Evolutionary conservation across 1,140 invertebrate species (phyloP).

Genomic region (Hyphantria cunea): DNA sequence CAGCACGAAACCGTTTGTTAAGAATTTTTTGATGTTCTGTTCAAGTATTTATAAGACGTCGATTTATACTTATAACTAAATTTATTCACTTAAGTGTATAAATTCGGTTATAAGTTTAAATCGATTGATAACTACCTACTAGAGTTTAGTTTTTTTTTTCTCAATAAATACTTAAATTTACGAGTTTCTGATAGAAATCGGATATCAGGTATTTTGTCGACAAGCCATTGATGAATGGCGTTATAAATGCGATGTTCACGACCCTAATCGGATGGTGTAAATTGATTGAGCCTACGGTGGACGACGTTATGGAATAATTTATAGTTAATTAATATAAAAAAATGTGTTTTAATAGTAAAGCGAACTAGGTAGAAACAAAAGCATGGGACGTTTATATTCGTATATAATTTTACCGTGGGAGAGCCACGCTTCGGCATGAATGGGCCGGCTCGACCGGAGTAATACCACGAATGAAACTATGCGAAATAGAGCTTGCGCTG

Average conservation of each 20-base stretch:
- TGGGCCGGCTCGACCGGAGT: no score
- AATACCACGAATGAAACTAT: no score
- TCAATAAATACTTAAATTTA: conserved; percentile 1
- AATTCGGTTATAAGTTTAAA: no score
- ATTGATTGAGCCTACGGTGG: background rate
- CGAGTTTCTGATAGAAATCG: background rate
- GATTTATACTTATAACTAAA: background rate
- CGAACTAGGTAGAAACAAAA: background rate
- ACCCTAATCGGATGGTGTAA: background rate
- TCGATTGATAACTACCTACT: background rate
- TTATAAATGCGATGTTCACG: conserved; percentile 2
- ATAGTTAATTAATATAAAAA: background rate
- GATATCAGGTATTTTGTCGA: background rate
- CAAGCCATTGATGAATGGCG: background rate
- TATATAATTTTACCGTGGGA: no score
- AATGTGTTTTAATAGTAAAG: background rate
- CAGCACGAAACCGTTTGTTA: no score
- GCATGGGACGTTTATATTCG: no score
- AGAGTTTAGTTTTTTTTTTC: no score
- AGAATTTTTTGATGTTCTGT: background rate
- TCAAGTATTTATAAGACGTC: background rate
- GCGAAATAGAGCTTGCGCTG: no score
- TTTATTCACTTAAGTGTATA: background rate
- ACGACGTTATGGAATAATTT: background rate
- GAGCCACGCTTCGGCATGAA: no score